A percentile compares a stretch with the other conserved stretches of the same genome.
Conservation (phyloP, 2,888 invertebrate species). For the Xestia c-nigrum region DNA sequence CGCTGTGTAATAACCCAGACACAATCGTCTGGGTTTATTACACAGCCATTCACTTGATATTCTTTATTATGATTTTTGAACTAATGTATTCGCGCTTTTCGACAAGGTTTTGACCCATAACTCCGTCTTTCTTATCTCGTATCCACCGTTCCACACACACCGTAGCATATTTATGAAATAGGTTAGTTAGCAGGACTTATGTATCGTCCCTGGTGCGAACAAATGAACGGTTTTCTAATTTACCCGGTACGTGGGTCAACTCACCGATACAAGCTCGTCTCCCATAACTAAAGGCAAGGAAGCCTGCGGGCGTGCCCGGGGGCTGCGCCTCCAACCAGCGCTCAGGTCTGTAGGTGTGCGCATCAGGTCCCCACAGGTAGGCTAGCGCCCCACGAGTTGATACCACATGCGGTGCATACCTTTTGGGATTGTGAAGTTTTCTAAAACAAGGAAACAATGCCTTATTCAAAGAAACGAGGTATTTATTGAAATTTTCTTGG, state of each 20-base stretch:
- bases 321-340: slow-evolving; percentile 74
- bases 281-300: slow-evolving; percentile 79
- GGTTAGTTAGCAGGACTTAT: neutral
- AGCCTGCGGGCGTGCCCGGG: slow-evolving; percentile 60
- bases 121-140: neutral
- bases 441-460: slow-evolving; percentile 63
- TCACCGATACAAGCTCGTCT: slow-evolving; percentile 67
- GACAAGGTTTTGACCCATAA: neutral
- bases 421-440: slow-evolving; percentile 74
- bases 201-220: neutral
- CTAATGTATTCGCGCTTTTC: neutral
- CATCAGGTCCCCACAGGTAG: slow-evolving; percentile 81
- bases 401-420: slow-evolving; percentile 71
- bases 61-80: neutral
- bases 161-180: neutral
- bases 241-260: neutral
- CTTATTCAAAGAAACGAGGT: neutral
- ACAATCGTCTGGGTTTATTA: neutral
- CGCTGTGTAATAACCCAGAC: no score
- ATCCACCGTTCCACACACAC: neutral
- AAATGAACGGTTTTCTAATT: neutral
- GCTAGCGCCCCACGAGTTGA: slow-evolving; percentile 79
- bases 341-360: slow-evolving; percentile 75
- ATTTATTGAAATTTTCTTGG: neutral
- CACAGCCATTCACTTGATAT: neutral